Base-by-base conservation (phyloP, 2,888 invertebrate genomes). In the Drosophila dives region DNA sequence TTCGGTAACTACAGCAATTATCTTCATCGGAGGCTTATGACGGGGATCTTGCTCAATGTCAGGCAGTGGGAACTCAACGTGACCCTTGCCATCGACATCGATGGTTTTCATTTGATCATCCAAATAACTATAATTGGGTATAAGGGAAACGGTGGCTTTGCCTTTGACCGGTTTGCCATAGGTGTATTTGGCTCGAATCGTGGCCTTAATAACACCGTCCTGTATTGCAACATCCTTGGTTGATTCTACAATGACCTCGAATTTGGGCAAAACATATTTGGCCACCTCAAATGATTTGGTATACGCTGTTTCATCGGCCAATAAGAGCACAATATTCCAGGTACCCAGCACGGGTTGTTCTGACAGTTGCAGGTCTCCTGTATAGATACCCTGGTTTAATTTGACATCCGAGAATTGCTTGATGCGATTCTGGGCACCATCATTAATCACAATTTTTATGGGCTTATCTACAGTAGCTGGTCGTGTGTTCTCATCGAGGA, bases 251-350 rank as follows among this genome's bases (percentile, higher is more conserved):
- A 95, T 95, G 69, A 99, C 97, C 90, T 98, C 96, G 93, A 98
- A 99, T 91, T 98, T 98, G 0, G 99, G 99, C 75, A 98, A 93
- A 60, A 99, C 96, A 91, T 98, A 98, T 92, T 98, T 97, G 17
- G 97, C 98, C 15, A 98, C 97, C 90, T 96, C 95, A 48, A 92
- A 91, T 17, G 64, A 55, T 76, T 93, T 91, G 0, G 55, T 56
- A 5, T 63, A 66, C 2, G 64, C n/a, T 3, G 17, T n/a, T 2
- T 82, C 83, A 6, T 80, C 84, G 55, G 94, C 94, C 10, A 95
- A 94, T 23, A 93, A 94, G 0, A 95, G 95, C 74, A 96, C 95
- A 79, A 98, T 96, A 65, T 95, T 96, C 98, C 98, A 99, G 91
- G 96, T 95, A 33, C 98, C 98, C 29, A 98, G 94, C 23, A 97